Evolutionary conservation across 1,140 invertebrate genomes (phyloP).

Genomic region (Archegozetes longisetosus): DNA sequence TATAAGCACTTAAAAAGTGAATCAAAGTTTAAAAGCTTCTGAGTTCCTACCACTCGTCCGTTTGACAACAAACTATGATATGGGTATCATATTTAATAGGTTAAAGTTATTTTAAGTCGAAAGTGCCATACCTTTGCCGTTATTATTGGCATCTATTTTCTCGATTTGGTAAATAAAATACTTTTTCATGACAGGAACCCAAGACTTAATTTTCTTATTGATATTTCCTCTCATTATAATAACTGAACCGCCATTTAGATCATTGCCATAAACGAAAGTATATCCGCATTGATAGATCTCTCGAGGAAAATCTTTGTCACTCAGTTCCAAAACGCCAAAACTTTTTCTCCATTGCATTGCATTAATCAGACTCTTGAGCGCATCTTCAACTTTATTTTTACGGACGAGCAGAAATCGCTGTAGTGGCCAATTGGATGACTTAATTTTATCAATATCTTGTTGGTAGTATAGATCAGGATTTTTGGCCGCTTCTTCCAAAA

Average conservation of each 20-base stretch:
- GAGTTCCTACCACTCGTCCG: no score
- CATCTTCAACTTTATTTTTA: constrained; percentile 38
- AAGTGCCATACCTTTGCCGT: background rate
- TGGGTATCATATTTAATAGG: background rate
- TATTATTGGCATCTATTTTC: constrained; percentile 43
- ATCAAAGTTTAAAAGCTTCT: background rate
- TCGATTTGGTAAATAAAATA: constrained; percentile 34
- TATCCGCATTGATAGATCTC: background rate
- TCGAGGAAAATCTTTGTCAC: background rate
- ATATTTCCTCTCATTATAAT: background rate
- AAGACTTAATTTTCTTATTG: background rate
- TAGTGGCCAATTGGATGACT: constrained; percentile 23
- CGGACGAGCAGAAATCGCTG: constrained; percentile 48
- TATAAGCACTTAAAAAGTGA: background rate
- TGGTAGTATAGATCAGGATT: background rate
- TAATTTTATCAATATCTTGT: background rate
- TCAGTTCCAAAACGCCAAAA: constrained; percentile 53
- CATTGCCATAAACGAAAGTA: background rate
- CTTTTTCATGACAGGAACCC: background rate
- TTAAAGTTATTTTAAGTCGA: background rate
- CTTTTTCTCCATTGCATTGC: constrained; percentile 65
- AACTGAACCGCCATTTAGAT: background rate
- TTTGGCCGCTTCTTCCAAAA: background rate
- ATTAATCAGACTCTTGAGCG: constrained; percentile 59
- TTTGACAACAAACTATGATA: no score